Conservation (phyloP, 1,140 invertebrate species). For the Zaprionus davidi region DNA sequence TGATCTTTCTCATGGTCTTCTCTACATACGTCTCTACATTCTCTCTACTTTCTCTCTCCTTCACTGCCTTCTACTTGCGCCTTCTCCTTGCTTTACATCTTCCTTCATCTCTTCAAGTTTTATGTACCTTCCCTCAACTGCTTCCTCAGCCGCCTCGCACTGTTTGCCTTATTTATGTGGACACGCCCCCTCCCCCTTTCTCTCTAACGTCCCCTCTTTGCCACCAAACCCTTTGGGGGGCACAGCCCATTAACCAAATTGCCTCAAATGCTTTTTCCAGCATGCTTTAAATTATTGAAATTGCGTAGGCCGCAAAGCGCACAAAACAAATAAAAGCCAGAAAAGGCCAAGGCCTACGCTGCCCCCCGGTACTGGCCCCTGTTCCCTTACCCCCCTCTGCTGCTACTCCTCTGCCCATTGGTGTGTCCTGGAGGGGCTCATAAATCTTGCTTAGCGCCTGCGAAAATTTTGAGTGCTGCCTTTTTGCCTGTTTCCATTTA, state of each 20-base stretch:
- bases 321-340: conserved; percentile 56
- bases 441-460: conserved; percentile 76
- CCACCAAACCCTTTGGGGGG: conserved; percentile 56
- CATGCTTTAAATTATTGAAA: conserved; percentile 40
- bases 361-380: conserved; percentile 8
- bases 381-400: too few species aligned
- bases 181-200: background rate
- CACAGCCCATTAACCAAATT: conserved; percentile 78
- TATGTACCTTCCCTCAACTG: background rate
- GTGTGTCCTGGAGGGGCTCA: conserved; percentile 49
- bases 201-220: background rate
- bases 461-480: conserved; percentile 47
- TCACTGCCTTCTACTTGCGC: background rate
- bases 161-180: conserved; percentile 58
- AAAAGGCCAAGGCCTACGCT: conserved; percentile 58
- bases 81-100: background rate
- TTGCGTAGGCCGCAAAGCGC: conserved; percentile 9
- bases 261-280: conserved; percentile 52
- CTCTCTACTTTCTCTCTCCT: background rate
- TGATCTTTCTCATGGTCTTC: background rate
- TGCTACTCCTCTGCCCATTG: too few species aligned
- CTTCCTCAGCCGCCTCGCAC: conserved; percentile 9
- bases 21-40: too few species aligned
- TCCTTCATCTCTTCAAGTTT: background rate
- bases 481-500: conserved; percentile 16